Percentiles rank a stretch among this genome's conserved stretches.
Conservation (phyloP, 2,113 vertebrate species). For the Thomomys bottae region DNA sequence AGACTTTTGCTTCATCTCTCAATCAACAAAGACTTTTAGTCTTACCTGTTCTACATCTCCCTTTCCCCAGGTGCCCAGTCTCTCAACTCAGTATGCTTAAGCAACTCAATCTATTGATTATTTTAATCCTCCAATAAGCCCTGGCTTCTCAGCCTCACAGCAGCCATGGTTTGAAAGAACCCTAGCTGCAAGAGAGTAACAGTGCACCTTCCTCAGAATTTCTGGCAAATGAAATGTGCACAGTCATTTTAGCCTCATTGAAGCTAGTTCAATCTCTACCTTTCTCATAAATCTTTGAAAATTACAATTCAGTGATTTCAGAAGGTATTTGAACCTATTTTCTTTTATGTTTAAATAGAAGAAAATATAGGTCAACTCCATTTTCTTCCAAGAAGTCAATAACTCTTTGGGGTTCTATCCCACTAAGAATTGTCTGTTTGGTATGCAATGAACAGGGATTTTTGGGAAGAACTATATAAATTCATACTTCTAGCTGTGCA, state of each 20-base stretch:
- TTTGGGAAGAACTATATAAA: background rate
- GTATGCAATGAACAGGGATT: background rate
- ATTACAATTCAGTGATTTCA: conserved; percentile 46
- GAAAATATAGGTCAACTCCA: conserved; percentile 44
- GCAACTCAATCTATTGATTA: conserved; percentile 1
- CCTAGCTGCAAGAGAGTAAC: background rate
- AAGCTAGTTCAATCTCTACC: background rate
- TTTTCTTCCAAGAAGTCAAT: conserved; percentile 52
- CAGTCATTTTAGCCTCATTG: conserved; percentile 53
- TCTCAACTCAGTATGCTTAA: conserved; percentile 6
- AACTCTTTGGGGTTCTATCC: conserved; percentile 13
- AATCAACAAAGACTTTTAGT: background rate
- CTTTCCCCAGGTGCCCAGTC: background rate
- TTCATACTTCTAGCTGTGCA: background rate
- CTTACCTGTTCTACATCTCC: background rate
- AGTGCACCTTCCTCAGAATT: background rate
- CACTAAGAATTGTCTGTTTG: conserved; percentile 35
- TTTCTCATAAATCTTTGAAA: conserved; percentile 61
- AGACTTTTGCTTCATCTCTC: background rate
- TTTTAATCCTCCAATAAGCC: conserved; percentile 12
- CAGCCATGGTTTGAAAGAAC: background rate
- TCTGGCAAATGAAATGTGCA: conserved; percentile 38
- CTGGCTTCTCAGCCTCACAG: background rate
- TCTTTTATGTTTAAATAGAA: background rate
- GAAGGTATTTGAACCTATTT: conserved; percentile 62